A percentile compares a stretch with the other conserved stretches of the same genome.
Conservation (phyloP, 2,888 invertebrate genomes). For the Dilophus febrilis region DNA sequence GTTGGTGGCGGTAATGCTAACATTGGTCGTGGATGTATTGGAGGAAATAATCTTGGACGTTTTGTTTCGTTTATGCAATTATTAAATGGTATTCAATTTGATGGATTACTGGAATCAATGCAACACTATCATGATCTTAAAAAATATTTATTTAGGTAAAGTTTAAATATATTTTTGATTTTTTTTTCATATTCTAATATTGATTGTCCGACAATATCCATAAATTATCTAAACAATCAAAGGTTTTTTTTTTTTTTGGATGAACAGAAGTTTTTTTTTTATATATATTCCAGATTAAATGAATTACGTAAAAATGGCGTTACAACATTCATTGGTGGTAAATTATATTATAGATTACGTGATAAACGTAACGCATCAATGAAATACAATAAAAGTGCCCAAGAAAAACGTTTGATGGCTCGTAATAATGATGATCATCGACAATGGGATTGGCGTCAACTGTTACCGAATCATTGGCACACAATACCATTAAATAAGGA, state of each 20-base stretch:
- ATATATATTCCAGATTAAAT: slow-evolving; percentile 30
- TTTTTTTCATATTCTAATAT: not conserved
- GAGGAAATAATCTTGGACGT: slow-evolving; percentile 18
- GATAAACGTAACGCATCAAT: slow-evolving; percentile 26
- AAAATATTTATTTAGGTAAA: slow-evolving; percentile 36
- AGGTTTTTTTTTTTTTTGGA: not conserved
- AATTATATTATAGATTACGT: slow-evolving; percentile 47
- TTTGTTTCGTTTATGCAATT: slow-evolving; percentile 62
- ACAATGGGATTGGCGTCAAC: slow-evolving; percentile 17
- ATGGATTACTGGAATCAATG: slow-evolving; percentile 58
- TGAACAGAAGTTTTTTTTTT: not conserved
- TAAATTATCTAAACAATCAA: not conserved
- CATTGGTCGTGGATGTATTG: no score
- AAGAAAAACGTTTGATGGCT: not conserved
- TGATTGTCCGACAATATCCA: not conserved
- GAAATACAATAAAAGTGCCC: not conserved
- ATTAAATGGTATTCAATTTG: slow-evolving; percentile 52
- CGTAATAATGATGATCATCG: not conserved
- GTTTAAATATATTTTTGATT: slow-evolving; percentile 6
- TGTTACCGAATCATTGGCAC: slow-evolving; percentile 23
- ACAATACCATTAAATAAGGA: no score
- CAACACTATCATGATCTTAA: slow-evolving; percentile 51
- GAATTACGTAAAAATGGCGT: slow-evolving; percentile 57
- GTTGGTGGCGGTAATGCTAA: no score
- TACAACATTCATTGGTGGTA: slow-evolving; percentile 41